Conservation (phyloP, 2,888 invertebrate genomes). For the Belgica antarctica region DNA sequence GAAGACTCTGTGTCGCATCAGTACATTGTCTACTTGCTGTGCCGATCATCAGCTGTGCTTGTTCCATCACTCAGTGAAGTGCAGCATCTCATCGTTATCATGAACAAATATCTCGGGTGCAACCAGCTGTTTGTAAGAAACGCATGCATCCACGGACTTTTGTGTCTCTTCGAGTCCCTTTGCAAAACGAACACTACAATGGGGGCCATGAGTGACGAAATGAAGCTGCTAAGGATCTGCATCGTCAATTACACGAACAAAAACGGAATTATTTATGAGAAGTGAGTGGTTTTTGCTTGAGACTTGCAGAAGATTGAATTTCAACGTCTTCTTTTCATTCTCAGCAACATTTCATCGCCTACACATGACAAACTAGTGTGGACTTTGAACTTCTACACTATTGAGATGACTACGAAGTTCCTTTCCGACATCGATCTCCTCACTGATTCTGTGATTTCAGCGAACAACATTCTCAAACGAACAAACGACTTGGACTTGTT, state of each 20-base stretch:
- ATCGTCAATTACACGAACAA: slow-evolving; percentile 54
- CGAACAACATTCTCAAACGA: slow-evolving; percentile 57
- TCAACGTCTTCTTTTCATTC: slow-evolving; percentile 48
- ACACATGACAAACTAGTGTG: slow-evolving; percentile 68
- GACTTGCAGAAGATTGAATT: not conserved
- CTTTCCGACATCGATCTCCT: slow-evolving; percentile 61
- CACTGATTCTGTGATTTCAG: slow-evolving; percentile 60
- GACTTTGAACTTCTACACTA: slow-evolving; percentile 71
- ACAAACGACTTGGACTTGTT: slow-evolving; percentile 55
- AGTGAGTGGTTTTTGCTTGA: slow-evolving; percentile 49
- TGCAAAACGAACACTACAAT: slow-evolving; percentile 55
- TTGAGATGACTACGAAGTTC: slow-evolving; percentile 69
- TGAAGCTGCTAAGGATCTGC: slow-evolving; percentile 53
- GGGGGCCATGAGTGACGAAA: slow-evolving; percentile 55
- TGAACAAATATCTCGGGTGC: slow-evolving; percentile 54
- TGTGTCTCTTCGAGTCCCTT: slow-evolving; percentile 54
- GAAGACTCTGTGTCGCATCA: slow-evolving; percentile 78
- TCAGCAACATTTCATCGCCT: not conserved
- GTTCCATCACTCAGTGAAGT: slow-evolving; percentile 53
- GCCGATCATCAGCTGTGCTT: slow-evolving; percentile 54
- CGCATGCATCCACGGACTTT: slow-evolving; percentile 53
- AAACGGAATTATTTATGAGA: slow-evolving; percentile 55
- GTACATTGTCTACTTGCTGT: slow-evolving; percentile 55
- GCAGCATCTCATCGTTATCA: slow-evolving; percentile 52
- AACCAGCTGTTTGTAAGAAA: slow-evolving; percentile 55